These are phyloP conservation scores for Leistus spinibarbis DNA, from an alignment of 2,888 invertebrate species.

Conservation along the genomic window DNA sequence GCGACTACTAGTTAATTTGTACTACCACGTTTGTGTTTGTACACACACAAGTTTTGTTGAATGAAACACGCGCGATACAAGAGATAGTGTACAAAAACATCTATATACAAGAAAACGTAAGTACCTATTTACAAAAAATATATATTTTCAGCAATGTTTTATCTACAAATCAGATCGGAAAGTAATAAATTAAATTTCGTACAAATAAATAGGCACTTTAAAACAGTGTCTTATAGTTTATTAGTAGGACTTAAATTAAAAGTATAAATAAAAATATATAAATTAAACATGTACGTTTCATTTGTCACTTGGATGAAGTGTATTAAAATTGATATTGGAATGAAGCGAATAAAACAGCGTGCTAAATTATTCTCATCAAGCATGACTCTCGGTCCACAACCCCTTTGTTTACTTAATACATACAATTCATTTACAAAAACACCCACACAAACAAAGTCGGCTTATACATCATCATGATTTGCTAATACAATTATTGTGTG, in stretches of 20 bases:
- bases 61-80: not conserved
- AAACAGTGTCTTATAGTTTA: slow-evolving; percentile 33
- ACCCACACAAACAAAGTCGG: not conserved
- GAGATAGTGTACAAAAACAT: not conserved
- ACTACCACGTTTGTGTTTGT: not conserved
- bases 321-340: slow-evolving; percentile 21
- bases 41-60: not conserved
- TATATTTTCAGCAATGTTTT: not conserved
- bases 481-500: not conserved
- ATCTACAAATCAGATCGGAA: slow-evolving; percentile 12
- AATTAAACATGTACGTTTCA: slow-evolving; percentile 31
- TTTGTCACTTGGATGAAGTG: not conserved
- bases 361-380: not conserved
- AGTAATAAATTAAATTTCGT: slow-evolving; percentile 23
- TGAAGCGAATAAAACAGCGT: slow-evolving; percentile 11
- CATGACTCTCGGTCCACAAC: not conserved
- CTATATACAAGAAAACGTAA: not conserved
- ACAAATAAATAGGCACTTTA: slow-evolving; percentile 38
- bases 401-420: not conserved
- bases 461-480: not conserved
- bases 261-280: slow-evolving; percentile 32
- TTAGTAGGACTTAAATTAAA: slow-evolving; percentile 13
- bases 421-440: not conserved
- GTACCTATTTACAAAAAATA: not conserved
- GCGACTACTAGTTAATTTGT: not conserved